phyloP scores from a whole-genome alignment of 2,888 invertebrate species.

The Amphipoea oculea region DNA sequence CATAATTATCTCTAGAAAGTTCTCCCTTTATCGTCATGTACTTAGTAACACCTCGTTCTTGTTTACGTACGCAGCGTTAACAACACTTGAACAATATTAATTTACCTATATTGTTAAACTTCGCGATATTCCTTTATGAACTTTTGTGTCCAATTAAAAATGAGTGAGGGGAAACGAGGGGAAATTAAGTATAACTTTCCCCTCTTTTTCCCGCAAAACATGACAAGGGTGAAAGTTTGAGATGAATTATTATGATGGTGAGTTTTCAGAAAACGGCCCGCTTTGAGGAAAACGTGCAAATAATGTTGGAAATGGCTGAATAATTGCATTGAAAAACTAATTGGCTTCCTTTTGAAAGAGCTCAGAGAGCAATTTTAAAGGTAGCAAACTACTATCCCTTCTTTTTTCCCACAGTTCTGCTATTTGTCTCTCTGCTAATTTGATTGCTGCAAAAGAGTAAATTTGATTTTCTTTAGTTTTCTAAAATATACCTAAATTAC shows the following conservation, averaged over 20 bases:
- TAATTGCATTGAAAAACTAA: conserved; percentile 3
- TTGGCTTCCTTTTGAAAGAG: background rate
- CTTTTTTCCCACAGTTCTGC: too few species aligned
- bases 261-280: conserved; percentile 30
- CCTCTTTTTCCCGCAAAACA: conserved; percentile 51
- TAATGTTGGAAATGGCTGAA: conserved; percentile 33
- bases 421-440: too few species aligned
- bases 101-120: conserved; percentile 60
- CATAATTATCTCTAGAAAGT: background rate
- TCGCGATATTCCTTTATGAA: conserved; percentile 53
- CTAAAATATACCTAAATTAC: too few species aligned
- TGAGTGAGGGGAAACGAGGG: conserved; percentile 14
- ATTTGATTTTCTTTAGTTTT: too few species aligned
- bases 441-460: too few species aligned
- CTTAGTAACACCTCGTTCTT: background rate
- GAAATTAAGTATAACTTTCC: conserved; percentile 15
- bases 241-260: conserved; percentile 59
- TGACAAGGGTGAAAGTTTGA: conserved; percentile 56
- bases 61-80: conserved; percentile 13
- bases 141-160: conserved; percentile 62
- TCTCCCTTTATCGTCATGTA: background rate
- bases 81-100: conserved; percentile 55
- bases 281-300: conserved; percentile 53
- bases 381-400: too few species aligned
- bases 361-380: background rate